These are phyloP conservation scores for Melinopterus prodromus DNA, from an alignment of 2,888 invertebrate species.

Conservation along the genomic window DNA sequence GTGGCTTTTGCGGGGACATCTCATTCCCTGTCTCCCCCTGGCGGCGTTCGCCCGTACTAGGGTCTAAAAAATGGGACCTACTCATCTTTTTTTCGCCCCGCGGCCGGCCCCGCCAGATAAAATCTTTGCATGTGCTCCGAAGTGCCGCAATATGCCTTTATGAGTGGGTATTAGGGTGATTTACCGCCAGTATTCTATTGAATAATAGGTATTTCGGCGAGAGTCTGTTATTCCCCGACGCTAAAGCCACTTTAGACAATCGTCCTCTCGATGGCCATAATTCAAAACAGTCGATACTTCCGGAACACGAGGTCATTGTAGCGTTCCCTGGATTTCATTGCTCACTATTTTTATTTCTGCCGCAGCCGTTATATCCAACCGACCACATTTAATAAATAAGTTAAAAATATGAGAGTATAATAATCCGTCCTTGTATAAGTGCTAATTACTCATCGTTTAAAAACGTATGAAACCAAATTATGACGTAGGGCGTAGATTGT, in stretches of 20 bases:
- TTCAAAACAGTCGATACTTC: conserved; percentile 10
- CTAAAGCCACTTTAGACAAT: conserved; percentile 47
- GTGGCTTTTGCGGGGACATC: conserved; percentile 16
- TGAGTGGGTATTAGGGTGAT: conserved; percentile 52
- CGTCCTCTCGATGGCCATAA: conserved; percentile 37
- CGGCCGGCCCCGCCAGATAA: conserved; percentile 41
- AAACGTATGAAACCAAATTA: too few species aligned
- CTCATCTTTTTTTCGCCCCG: conserved; percentile 41
- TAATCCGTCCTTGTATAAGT: too few species aligned
- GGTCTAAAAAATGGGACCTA: conserved; percentile 36
- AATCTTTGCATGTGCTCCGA: conserved; percentile 53
- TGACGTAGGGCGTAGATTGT: too few species aligned
- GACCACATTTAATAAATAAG: too few species aligned
- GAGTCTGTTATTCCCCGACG: conserved; percentile 44
- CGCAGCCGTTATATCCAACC: too few species aligned
- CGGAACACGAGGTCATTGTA: not conserved
- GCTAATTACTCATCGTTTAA: too few species aligned
- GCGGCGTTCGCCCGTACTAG: conserved; percentile 7
- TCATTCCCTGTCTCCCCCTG: not conserved
- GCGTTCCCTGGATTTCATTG: not conserved
- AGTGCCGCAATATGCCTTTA: conserved; percentile 53
- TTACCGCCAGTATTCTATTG: conserved; percentile 53
- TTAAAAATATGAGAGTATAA: too few species aligned
- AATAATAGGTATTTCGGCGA: conserved; percentile 50
- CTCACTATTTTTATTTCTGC: too few species aligned